These are phyloP conservation scores for Homalodisca vitripennis DNA, from an alignment of 1,140 invertebrate genomes.

Conservation along the genomic window DNA sequence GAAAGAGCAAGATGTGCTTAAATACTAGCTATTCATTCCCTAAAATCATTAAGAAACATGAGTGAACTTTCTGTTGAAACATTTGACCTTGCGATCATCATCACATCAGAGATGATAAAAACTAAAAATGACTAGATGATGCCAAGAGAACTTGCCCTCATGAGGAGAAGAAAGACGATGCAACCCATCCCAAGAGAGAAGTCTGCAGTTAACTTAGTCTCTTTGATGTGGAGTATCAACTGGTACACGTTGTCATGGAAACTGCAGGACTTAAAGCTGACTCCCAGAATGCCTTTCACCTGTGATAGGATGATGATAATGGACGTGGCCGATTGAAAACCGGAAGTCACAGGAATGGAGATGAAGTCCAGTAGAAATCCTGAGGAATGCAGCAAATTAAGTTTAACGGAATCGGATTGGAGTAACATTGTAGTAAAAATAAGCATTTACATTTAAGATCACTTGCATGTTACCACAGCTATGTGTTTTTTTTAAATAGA, in stretches of 20 bases:
- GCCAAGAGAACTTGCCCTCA: slow-evolving; percentile 59
- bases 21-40: no score
- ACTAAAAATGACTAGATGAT: no score
- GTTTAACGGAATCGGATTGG: no score
- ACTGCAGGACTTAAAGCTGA: slow-evolving; percentile 63
- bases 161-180: slow-evolving; percentile 60
- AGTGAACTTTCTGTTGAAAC: no score
- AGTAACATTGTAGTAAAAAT: no score
- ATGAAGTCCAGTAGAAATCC: slow-evolving; percentile 94
- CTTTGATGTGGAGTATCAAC: slow-evolving; percentile 56
- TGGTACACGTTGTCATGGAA: slow-evolving; percentile 59
- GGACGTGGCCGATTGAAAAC: slow-evolving; percentile 91
- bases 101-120: no score
- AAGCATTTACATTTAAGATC: no score
- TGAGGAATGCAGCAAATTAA: no score
- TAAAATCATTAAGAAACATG: slow-evolving; percentile 33
- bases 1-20: no score
- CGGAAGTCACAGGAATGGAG: slow-evolving; percentile 85
- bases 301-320: slow-evolving; percentile 89
- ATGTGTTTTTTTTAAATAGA: no score
- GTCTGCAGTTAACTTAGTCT: slow-evolving; percentile 58
- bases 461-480: no score
- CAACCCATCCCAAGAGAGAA: slow-evolving; percentile 61
- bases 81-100: no score
- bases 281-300: slow-evolving; percentile 77